Conservation (phyloP, 2,888 invertebrate genomes). For the Phanerotoma sp. region DNA sequence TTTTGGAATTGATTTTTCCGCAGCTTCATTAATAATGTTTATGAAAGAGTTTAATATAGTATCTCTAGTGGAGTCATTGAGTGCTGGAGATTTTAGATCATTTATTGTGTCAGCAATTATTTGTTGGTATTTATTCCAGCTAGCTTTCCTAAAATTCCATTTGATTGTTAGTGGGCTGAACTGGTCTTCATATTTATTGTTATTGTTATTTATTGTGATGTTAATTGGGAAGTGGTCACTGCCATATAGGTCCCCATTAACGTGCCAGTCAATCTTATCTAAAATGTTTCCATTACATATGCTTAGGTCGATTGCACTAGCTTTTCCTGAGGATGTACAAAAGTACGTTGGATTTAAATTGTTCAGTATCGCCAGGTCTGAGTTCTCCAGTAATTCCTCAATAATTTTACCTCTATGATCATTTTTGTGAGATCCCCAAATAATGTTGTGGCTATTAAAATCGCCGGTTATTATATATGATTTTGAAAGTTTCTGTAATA, state of each 20-base stretch:
- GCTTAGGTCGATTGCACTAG: slow-evolving; percentile 23
- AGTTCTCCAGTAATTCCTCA: too few species aligned
- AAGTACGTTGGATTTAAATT: slow-evolving; percentile 31
- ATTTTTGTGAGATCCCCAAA: too few species aligned
- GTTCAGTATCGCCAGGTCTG: too few species aligned
- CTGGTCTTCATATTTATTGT: not conserved
- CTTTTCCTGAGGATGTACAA: slow-evolving; percentile 13
- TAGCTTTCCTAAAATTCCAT: slow-evolving; percentile 28
- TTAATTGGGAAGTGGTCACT: slow-evolving; percentile 30
- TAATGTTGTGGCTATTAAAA: too few species aligned
- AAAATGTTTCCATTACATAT: slow-evolving; percentile 8
- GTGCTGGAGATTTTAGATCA: too few species aligned
- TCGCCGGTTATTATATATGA: too few species aligned
- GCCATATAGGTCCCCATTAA: slow-evolving; percentile 4
- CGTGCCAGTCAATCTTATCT: not conserved
- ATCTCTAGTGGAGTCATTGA: not conserved
- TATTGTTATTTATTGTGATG: not conserved
- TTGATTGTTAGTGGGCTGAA: too few species aligned
- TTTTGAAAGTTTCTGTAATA: too few species aligned
- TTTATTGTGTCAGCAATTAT: not conserved
- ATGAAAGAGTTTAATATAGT: not conserved
- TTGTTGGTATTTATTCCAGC: slow-evolving; percentile 17
- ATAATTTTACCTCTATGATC: too few species aligned
- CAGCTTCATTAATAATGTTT: not conserved
- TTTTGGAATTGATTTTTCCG: not conserved